Conservation (phyloP, 2,888 invertebrate species). For the Cerceris ruficornis region DNA sequence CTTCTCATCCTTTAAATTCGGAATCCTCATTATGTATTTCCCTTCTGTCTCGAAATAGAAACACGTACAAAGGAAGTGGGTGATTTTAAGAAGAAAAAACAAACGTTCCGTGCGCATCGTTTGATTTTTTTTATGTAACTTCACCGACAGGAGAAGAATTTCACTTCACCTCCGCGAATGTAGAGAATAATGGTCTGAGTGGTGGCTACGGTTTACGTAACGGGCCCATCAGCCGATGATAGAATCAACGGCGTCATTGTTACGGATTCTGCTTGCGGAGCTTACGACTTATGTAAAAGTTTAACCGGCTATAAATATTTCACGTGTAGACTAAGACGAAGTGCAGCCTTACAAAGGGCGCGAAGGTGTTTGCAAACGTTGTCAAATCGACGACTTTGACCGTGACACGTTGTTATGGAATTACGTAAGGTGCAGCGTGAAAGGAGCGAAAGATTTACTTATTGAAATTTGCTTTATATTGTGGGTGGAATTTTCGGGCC, state of each 20-base stretch:
- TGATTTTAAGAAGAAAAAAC: no score
- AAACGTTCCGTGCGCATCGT: no score
- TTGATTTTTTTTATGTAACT: not conserved
- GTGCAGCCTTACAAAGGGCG: conserved; percentile 58
- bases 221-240: conserved; percentile 40
- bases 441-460: no score
- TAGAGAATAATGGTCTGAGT: conserved; percentile 18
- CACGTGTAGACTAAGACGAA: conserved; percentile 1
- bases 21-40: not conserved
- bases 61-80: no score
- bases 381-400: not conserved
- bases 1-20: no score
- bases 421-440: no score
- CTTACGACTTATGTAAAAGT: conserved; percentile 67
- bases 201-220: conserved; percentile 52
- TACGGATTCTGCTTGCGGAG: conserved; percentile 67
- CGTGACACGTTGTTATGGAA: no score
- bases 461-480: no score
- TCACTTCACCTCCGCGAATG: conserved; percentile 7
- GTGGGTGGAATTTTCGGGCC: no score
- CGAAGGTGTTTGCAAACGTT: conserved; percentile 29
- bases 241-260: conserved; percentile 46
- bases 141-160: conserved; percentile 18
- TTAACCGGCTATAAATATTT: conserved; percentile 34
- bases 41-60: not conserved